A percentile compares a stretch with the other conserved stretches of the same genome.
phyloP scores from a whole-genome alignment of 2,797 vertebrate genomes.

The Gallirallus australis region DNA sequence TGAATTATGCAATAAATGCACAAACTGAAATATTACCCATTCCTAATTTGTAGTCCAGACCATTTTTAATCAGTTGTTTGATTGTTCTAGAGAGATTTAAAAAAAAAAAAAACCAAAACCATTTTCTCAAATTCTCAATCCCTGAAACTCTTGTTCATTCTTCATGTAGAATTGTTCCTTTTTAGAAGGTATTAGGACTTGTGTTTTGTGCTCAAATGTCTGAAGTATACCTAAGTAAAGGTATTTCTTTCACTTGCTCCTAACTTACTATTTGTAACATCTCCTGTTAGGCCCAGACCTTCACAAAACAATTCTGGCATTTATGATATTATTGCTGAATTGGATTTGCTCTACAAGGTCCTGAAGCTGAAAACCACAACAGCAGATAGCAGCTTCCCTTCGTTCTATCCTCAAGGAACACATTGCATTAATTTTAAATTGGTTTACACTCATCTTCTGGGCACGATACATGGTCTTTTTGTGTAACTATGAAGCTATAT shows the following conservation, averaged over 20 bases:
- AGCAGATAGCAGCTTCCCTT: background rate
- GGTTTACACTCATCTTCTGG: background rate
- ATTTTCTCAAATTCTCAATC: background rate
- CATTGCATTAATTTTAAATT: background rate
- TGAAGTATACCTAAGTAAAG: background rate
- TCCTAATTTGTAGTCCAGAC: background rate
- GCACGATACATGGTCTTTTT: background rate
- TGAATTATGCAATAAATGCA: background rate
- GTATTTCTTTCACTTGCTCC: background rate
- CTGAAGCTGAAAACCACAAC: background rate
- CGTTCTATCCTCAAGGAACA: background rate
- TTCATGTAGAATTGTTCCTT: background rate
- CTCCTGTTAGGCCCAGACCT: background rate
- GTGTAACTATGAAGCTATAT: background rate
- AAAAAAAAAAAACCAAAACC: background rate
- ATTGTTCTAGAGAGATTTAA: background rate
- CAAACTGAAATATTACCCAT: background rate
- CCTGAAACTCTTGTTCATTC: background rate
- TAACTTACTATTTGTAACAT: background rate
- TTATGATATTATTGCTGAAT: background rate
- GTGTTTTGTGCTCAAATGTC: background rate
- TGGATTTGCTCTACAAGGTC: background rate
- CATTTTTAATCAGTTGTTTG: background rate
- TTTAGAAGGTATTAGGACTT: background rate
- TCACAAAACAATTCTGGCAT: background rate